Percentiles rank a stretch among this genome's conserved stretches.
Evolutionary conservation across 2,113 vertebrate species (phyloP).

Genomic region (Hippocampus barbouri): DNA sequence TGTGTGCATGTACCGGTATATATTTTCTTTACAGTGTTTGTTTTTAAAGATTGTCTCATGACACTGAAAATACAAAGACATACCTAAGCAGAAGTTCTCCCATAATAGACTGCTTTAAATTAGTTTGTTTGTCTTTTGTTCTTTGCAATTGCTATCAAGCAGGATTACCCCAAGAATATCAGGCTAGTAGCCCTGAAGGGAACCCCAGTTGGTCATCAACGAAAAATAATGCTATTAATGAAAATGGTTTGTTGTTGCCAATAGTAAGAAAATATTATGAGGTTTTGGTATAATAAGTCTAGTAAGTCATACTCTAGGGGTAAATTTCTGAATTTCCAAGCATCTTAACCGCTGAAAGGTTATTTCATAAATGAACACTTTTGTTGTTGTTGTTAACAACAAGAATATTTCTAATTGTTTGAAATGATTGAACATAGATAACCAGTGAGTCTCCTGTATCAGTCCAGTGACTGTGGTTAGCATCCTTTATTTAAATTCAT

Average conservation of each 20-base stretch:
- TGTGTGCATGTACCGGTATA: no score
- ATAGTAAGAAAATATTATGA: not conserved
- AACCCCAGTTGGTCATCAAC: not conserved
- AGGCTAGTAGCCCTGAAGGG: not conserved
- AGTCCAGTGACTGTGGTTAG: conserved; percentile 13
- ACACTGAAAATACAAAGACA: no score
- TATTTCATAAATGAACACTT: not conserved
- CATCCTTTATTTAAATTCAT: not conserved
- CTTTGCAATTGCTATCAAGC: not conserved
- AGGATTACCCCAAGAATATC: not conserved
- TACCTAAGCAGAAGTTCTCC: no score
- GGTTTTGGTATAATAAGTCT: no score
- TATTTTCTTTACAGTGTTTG: no score
- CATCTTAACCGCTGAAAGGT: not conserved
- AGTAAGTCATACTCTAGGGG: no score
- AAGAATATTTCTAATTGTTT: not conserved
- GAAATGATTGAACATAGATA: not conserved
- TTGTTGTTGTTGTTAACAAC: not conserved
- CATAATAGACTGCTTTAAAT: not conserved
- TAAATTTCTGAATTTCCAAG: not conserved
- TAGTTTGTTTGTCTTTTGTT: not conserved
- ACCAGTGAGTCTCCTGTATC: not conserved
- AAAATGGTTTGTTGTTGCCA: not conserved
- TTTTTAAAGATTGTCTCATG: no score
- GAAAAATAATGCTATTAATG: not conserved